Base-by-base conservation (phyloP, 2,888 invertebrate genomes). In the Temnothorax rugatulus region DNA sequence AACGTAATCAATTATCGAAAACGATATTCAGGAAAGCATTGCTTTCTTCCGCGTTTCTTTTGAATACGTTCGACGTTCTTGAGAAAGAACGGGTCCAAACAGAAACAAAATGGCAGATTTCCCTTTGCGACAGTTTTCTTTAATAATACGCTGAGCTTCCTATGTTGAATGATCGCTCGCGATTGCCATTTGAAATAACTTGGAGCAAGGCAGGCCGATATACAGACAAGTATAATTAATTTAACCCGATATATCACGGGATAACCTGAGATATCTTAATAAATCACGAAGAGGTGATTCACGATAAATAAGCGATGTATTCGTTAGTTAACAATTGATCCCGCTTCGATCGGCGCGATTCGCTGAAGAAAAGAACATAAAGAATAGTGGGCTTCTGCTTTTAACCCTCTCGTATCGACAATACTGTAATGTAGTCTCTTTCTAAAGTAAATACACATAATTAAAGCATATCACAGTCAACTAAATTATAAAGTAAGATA, bases 151-250 rank as follows among this genome's bases (percentile, higher is more conserved):
- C n/a, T 25, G 3, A 21, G 13, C 15, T 68, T 54, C 41, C 18
- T 69, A 0, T 34, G 29, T 57, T 44, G 15, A 44, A 77, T 57
- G 11, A 77, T 59, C 44, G 44, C 15, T 29, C n/a, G n/a, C 29
- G 5, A 57, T 57, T 77, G 44, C 15, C 15, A 7, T 57, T 11
- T 57, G 34, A 57, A 77, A 68, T 57, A 44, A 29, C 38, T 68
- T 68, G 15, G 41, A 66, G 9, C 34, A 29, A 59, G 41, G 11
- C n/a, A 68, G 21, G n/a, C n/a, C 29, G n/a, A 57, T 75, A 34
- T 47, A 63, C 61, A 61, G n/a, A 61, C n/a, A 15, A 79, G 71
- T 79, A 68, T 71, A 71, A 79, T 71, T 71, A 71, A 79, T 79
- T 69, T 79, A 69, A n/a, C 2, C 1, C 29, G 21, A 21, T 15